Conservation (phyloP, 2,888 invertebrate species). For the Crepidodera aurea region DNA sequence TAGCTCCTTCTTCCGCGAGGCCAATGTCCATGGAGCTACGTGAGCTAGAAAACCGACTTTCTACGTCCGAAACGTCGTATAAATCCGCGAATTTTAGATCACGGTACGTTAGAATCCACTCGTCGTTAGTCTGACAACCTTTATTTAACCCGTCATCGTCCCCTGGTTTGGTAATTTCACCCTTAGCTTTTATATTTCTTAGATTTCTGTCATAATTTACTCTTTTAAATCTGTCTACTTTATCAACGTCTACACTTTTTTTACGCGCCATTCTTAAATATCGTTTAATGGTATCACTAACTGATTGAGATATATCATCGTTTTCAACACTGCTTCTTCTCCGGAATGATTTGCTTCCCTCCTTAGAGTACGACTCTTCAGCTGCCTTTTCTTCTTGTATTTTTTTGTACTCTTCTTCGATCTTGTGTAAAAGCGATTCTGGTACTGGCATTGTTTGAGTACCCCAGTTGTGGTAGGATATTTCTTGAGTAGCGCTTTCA, state of each 20-base stretch:
- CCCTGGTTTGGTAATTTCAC: constrained; percentile 76
- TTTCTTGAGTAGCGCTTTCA: constrained; percentile 66
- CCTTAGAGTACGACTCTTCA: constrained; percentile 52
- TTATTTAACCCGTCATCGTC: constrained; percentile 81
- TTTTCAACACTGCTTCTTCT: constrained; percentile 83
- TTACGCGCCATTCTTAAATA: constrained; percentile 88
- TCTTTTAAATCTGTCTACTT: constrained; percentile 82
- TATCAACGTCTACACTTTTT: constrained; percentile 83
- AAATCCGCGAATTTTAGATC: constrained; percentile 62
- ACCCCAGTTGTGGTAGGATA: constrained; percentile 59
- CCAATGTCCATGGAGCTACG: constrained; percentile 65
- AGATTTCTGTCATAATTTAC: constrained; percentile 88
- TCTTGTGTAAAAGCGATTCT: constrained; percentile 64
- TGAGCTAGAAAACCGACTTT: constrained; percentile 64
- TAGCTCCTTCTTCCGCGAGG: constrained; percentile 57
- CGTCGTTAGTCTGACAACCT: constrained; percentile 80
- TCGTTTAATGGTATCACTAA: constrained; percentile 86
- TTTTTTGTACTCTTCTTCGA: constrained; percentile 63
- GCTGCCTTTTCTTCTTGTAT: constrained; percentile 57
- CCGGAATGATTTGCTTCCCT: constrained; percentile 57
- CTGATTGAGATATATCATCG: constrained; percentile 86
- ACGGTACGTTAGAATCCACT: constrained; percentile 72
- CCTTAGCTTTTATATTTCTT: constrained; percentile 82
- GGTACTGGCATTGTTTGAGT: constrained; percentile 72
- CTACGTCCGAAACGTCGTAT: constrained; percentile 56